Base-by-base conservation (phyloP, 2,113 vertebrate species). In the Melanostigma gelatinosum region DNA sequence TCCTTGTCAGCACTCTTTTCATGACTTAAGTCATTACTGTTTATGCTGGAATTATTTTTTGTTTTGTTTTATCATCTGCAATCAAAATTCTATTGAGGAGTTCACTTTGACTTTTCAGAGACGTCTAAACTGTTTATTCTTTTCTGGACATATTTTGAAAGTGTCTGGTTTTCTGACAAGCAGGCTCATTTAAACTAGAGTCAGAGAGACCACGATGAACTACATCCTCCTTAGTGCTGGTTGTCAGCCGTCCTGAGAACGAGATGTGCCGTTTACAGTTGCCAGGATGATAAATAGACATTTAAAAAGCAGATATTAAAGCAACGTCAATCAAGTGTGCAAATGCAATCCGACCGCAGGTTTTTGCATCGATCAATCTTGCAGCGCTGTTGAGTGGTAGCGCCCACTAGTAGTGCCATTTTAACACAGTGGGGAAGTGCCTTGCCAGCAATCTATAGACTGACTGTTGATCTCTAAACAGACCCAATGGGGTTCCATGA, bases 231-330 rank as follows among this genome's bases (percentile, higher is more conserved):
- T 66, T 29, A 58, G 61, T 5, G 46, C 52, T 42, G 24, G 44
- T 50, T 75, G 79, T 72, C 82, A 82, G 82, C 62, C 15, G 8
- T 76, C 68, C 68, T 54, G 40, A 22, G 20, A 5, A 60, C 48
- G n/a, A 9, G 24, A 38, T 60, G 70, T 38, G 64, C n/a, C 20
- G 6, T 40, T 29, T n/a, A 60, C 70, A 40, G 36, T 62, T 65
- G 76, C 70, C 78, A 62, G 72, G n/a, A 3, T 48, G 75, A 83
- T 72, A 61, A 79, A 69, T 55, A 71, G 36, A 24, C 48, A 79
- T 85, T 80, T 88, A 73, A 87, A 83, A 68, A 77, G 81, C 82
- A 74, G 61, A 74, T 76, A 80, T 78, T 69, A 75, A 86, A 80
- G 67, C 11, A 0, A 32, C 80, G 82, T 81, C 63, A 70, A 3